Conservation (phyloP, 2,888 invertebrate genomes). For the Myopa tessellatipennis region DNA sequence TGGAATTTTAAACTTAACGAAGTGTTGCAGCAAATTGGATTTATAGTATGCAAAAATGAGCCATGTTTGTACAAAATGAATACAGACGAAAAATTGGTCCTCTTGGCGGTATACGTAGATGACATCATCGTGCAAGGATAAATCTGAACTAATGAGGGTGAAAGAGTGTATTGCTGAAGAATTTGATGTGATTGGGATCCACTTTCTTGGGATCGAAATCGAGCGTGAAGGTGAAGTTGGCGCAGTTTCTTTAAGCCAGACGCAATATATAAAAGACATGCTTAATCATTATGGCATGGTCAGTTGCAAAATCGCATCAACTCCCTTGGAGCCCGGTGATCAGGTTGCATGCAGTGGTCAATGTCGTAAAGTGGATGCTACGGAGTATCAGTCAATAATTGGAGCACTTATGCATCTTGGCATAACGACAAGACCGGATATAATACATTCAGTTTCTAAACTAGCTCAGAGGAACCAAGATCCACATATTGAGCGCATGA, state of each 20-base stretch:
- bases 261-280: constrained; percentile 29
- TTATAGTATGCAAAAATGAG: constrained; percentile 39
- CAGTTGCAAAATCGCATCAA: constrained; percentile 26
- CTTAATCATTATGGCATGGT: constrained; percentile 40
- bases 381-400: constrained; percentile 42
- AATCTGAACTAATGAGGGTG: constrained; percentile 36
- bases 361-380: constrained; percentile 34
- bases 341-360: constrained; percentile 33
- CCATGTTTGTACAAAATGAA: constrained; percentile 38
- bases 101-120: constrained; percentile 21
- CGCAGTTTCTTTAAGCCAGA: constrained; percentile 10
- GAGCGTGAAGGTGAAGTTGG: constrained; percentile 31
- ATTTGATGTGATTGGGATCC: constrained; percentile 17
- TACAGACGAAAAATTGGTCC: neutral
- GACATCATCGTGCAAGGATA: constrained; percentile 32
- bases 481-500: constrained; percentile 46
- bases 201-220: constrained; percentile 41
- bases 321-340: constrained; percentile 41
- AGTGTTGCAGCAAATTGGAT: constrained; percentile 27
- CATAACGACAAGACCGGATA: constrained; percentile 43
- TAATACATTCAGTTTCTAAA: constrained; percentile 32
- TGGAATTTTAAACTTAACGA: constrained; percentile 29
- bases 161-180: constrained; percentile 24
- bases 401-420: constrained; percentile 45
- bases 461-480: constrained; percentile 43